Base-by-base conservation (phyloP, 2,888 invertebrate genomes). In the Diadegma fenestrale region DNA sequence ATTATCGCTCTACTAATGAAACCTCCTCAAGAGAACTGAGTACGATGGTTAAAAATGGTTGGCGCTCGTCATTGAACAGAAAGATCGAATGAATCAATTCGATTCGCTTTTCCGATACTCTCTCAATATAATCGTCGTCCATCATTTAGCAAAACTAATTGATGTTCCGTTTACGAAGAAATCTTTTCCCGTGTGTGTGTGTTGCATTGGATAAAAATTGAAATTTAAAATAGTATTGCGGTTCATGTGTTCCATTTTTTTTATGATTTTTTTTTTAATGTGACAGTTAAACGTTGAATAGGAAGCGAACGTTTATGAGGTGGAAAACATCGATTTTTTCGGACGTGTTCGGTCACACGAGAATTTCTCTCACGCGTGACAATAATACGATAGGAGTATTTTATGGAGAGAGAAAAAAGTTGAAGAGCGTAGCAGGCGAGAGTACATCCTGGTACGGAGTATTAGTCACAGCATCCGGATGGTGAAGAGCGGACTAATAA, bases 401-500 rank as follows among this genome's bases (percentile, higher is more conserved):
- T 66, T 66, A 41, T 41, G 19, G 5, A 12, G 43, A 8, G 63
- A 58, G 14, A 58, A 68, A 75, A 54, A 43, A 45, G 14, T 26
- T n/a, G 30, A 63, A 48, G 10, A 33, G 33, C 66, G 48, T 7
- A n/a, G 61, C 61, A 37, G n/a, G 14, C 2, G 33, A 37, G 37
- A 37, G 37, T 22, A 54, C 26, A 58, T 43, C 41, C 41, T 73
- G 58, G 22, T 43, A 14, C 26, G 26, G n/a, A 37, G 63, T 14
- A 45, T 33, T 43, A 26, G 66, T 69, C 69, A 58, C 30, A 30
- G 26, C 17, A 54, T 54, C 54, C 51, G 69, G 64, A 76, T 72
- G 58, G 14, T 48, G 43, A 33, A 37, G 51, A 64, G 73, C 61
- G 48, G 76, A 71, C 87, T 87, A 88, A 90, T 90, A 89, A 91